phyloP scores from a whole-genome alignment of 2,888 invertebrate genomes.

The Ormia ochracea region DNA sequence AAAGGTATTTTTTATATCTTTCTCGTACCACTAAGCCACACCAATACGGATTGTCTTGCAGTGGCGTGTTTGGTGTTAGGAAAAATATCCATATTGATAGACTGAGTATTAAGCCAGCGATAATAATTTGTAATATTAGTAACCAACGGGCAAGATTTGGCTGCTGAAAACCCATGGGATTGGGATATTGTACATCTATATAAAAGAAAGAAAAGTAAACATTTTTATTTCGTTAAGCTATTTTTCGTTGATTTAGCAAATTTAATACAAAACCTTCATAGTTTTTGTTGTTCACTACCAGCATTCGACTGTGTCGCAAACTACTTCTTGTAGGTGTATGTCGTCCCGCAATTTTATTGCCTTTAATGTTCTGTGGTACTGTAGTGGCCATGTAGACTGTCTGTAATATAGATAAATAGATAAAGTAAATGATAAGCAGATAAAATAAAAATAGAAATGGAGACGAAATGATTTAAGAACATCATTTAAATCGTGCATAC shows the following conservation, averaged over 20 bases:
- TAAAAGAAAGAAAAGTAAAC: neutral
- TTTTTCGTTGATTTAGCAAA: neutral
- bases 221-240: neutral
- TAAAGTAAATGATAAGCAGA: neutral
- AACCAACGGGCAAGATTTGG: constrained; percentile 72
- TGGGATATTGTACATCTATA: constrained; percentile 70
- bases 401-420: constrained; percentile 67
- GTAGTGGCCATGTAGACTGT: constrained; percentile 79
- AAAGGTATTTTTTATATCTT: neutral
- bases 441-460: no score
- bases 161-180: constrained; percentile 72
- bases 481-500: no score
- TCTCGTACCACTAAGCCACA: constrained; percentile 81
- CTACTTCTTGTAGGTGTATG: constrained; percentile 84
- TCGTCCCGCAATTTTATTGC: constrained; percentile 80
- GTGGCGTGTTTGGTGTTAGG: constrained; percentile 80
- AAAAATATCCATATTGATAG: constrained; percentile 80
- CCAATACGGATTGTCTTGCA: constrained; percentile 82
- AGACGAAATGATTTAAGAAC: no score
- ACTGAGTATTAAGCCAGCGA: constrained; percentile 79
- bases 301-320: constrained; percentile 83
- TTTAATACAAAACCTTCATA: constrained; percentile 74
- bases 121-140: constrained; percentile 76
- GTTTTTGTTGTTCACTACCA: constrained; percentile 81
- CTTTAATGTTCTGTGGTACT: constrained; percentile 83